These are phyloP conservation scores for Hipparchia sbordonii DNA, from an alignment of 2,888 invertebrate species.

Conservation along the genomic window DNA sequence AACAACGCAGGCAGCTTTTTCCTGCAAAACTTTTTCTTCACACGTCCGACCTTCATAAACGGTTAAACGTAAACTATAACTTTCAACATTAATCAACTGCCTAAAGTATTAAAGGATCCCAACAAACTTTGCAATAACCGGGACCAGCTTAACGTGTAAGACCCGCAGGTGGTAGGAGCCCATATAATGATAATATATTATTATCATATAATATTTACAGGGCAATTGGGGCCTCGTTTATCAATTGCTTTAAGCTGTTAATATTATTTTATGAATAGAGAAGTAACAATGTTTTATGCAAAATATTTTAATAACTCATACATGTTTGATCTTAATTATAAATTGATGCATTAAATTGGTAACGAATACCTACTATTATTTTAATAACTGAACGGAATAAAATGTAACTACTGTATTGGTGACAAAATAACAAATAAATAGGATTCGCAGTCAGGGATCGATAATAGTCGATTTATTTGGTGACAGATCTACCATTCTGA, in stretches of 20 bases:
- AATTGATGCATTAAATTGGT: no score
- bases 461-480: no score
- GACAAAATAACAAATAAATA: no score
- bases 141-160: slow-evolving; percentile 26
- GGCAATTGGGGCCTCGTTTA: slow-evolving; percentile 13
- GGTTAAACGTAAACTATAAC: slow-evolving; percentile 28
- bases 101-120: slow-evolving; percentile 30
- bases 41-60: slow-evolving; percentile 23
- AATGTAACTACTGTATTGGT: no score
- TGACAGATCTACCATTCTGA: no score
- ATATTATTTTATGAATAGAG: not conserved
- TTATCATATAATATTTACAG: slow-evolving; percentile 5
- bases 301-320: no score
- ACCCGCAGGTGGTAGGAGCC: slow-evolving; percentile 25
- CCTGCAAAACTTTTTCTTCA: slow-evolving; percentile 16
- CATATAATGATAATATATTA: slow-evolving; percentile 21
- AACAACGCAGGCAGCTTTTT: slow-evolving; percentile 6
- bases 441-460: no score
- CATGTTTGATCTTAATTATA: no score
- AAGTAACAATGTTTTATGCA: no score
- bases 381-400: no score
- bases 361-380: no score
- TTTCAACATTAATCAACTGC: slow-evolving; percentile 28
- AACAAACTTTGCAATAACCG: slow-evolving; percentile 29
- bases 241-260: slow-evolving; percentile 7